Percentiles rank a stretch among this genome's conserved stretches.
phyloP scores from a whole-genome alignment of 2,113 vertebrate genomes.

The Leptobrachium leishanense region DNA sequence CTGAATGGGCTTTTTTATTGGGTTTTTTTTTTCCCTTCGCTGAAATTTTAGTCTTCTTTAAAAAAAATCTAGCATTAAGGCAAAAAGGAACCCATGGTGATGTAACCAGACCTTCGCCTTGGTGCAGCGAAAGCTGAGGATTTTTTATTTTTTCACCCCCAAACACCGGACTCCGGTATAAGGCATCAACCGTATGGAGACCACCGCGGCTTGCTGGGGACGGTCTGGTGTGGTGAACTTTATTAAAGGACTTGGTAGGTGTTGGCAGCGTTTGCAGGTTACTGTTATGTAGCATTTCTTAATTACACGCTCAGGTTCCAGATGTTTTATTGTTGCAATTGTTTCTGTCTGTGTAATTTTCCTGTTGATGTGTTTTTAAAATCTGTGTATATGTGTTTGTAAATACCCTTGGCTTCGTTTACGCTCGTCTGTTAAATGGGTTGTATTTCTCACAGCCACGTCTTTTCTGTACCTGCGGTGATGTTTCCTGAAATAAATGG shows the following conservation, averaged over 20 bases:
- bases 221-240: constrained; percentile 88
- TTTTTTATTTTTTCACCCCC: constrained; percentile 13
- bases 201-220: constrained; percentile 87
- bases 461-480: too few species aligned
- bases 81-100: constrained; percentile 39
- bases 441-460: too few species aligned
- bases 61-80: constrained; percentile 44
- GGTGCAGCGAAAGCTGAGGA: constrained; percentile 35
- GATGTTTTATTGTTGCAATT: too few species aligned
- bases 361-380: too few species aligned
- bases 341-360: too few species aligned
- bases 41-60: constrained; percentile 39
- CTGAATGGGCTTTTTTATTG: constrained; percentile 48
- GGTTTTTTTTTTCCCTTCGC: constrained; percentile 41
- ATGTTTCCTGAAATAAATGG: too few species aligned
- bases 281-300: too few species aligned
- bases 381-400: too few species aligned
- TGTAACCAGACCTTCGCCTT: constrained; percentile 55
- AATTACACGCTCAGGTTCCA: too few species aligned
- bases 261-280: constrained; percentile 3
- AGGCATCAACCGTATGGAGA: constrained; percentile 76
- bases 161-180: constrained; percentile 51
- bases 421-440: too few species aligned
- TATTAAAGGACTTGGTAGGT: constrained; percentile 95
- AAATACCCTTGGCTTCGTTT: too few species aligned